Percentiles rank a stretch among this genome's conserved stretches.
phyloP scores from a whole-genome alignment of 2,797 vertebrate species.

The Numenius phaeopus region DNA sequence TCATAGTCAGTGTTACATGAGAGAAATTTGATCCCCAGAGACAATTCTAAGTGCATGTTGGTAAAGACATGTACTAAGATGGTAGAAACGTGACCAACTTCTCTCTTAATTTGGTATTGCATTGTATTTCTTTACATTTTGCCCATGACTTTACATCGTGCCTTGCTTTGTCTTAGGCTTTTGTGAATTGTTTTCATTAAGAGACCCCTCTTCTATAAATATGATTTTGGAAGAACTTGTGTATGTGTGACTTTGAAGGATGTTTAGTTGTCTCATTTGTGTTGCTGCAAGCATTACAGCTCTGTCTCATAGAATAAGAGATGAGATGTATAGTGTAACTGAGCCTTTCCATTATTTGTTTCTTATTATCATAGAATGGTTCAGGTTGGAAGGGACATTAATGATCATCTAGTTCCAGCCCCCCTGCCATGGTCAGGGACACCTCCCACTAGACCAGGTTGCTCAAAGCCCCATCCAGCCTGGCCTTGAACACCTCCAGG shows the following conservation, averaged over 20 bases:
- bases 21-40: background rate
- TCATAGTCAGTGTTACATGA: background rate
- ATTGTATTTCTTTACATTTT: background rate
- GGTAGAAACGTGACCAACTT: background rate
- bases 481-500: too few species aligned
- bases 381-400: too few species aligned
- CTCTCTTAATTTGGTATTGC: background rate
- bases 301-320: background rate
- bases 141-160: background rate
- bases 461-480: too few species aligned
- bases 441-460: too few species aligned
- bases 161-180: background rate
- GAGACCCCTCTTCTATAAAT: background rate
- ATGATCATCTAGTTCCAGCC: too few species aligned
- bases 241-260: background rate
- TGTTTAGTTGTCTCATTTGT: background rate
- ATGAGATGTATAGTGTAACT: background rate
- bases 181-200: background rate
- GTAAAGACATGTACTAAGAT: background rate
- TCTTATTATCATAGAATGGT: background rate
- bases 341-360: background rate
- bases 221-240: background rate
- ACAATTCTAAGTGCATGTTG: background rate
- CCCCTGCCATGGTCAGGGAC: too few species aligned
- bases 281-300: background rate